These are phyloP conservation scores for Tympanuchus pallidicinctus DNA, from an alignment of 2,113 vertebrate genomes.

Conservation along the genomic window DNA sequence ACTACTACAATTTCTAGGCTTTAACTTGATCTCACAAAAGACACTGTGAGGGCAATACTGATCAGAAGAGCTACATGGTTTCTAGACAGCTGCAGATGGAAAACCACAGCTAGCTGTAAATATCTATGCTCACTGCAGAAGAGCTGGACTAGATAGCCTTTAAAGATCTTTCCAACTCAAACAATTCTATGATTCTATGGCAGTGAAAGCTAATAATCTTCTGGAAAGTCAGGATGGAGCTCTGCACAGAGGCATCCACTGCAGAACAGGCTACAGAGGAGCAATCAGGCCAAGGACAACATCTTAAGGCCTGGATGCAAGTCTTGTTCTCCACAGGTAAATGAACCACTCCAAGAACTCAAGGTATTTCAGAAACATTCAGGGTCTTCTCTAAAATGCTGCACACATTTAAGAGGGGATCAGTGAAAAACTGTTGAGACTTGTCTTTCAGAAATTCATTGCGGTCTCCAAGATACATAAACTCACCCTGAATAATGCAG, in stretches of 20 bases:
- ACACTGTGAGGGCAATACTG: background rate
- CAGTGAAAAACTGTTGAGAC: background rate
- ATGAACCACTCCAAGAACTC: background rate
- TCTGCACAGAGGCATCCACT: background rate
- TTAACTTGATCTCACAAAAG: background rate
- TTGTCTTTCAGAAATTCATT: conserved; percentile 38
- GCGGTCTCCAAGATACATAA: conserved; percentile 26
- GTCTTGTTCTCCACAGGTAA: background rate
- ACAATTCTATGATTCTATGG: too few relatives aligned
- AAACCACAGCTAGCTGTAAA: background rate
- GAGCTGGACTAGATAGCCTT: too few relatives aligned
- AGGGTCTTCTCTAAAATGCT: background rate
- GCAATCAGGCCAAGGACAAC: background rate
- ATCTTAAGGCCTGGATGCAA: background rate
- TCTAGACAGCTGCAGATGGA: background rate
- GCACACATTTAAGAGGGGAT: background rate
- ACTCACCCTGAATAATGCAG: conserved; percentile 28
- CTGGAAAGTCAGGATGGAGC: background rate
- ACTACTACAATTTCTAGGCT: background rate
- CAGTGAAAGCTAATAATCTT: background rate
- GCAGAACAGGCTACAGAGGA: background rate
- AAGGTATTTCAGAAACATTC: background rate
- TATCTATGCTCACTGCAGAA: too few relatives aligned
- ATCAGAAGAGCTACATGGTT: background rate
- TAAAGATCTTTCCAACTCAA: too few relatives aligned